Evolutionary conservation across 2,797 vertebrate species (phyloP).

Genomic region (Microhierax caerulescens): DNA sequence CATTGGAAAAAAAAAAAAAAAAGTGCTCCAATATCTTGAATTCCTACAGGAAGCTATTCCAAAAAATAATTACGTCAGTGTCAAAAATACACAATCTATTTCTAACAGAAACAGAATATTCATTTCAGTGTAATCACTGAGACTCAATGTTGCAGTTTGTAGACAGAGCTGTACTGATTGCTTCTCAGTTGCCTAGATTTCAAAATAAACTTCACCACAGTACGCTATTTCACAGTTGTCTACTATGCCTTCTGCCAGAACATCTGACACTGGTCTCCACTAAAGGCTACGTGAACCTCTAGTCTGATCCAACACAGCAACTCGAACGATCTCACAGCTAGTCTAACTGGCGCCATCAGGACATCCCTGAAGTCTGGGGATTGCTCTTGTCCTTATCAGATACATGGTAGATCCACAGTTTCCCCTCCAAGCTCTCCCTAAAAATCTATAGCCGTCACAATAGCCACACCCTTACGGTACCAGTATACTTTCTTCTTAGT

Average conservation of each 20-base stretch:
- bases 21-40: background rate
- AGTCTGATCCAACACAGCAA: background rate
- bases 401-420: background rate
- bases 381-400: background rate
- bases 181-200: background rate
- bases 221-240: background rate
- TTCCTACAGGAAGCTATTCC: background rate
- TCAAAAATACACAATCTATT: background rate
- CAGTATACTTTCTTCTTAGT: background rate
- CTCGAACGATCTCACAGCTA: background rate
- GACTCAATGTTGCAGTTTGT: background rate
- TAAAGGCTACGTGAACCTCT: background rate
- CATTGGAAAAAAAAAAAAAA: background rate
- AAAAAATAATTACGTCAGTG: background rate
- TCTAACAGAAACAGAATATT: background rate
- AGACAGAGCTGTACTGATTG: background rate
- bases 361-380: background rate
- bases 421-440: background rate
- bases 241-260: background rate
- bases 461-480: background rate
- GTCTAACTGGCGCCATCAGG: background rate
- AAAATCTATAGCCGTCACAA: accelerated
- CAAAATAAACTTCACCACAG: background rate
- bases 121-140: background rate
- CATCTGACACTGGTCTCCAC: background rate